Percentiles rank a stretch among this genome's conserved stretches.
Evolutionary conservation across 2,113 vertebrate genomes (phyloP).

Genomic region (Pelusios castaneus): DNA sequence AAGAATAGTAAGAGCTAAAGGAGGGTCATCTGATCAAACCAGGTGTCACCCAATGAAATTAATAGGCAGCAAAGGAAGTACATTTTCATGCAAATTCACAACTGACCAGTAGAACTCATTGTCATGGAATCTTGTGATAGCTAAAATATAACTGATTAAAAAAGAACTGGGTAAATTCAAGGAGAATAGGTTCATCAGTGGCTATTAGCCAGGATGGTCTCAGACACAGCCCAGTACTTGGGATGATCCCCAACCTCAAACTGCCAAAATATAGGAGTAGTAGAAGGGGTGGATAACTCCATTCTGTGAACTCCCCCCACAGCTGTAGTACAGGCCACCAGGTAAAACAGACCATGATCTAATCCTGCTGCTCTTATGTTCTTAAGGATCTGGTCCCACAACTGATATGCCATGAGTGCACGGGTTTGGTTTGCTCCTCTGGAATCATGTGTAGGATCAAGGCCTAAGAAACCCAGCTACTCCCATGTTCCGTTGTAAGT

Average conservation of each 20-base stretch:
- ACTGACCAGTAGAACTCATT: background rate
- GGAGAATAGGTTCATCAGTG: background rate
- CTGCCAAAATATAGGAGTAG: background rate
- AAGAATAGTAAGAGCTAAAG: background rate
- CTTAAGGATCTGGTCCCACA: background rate
- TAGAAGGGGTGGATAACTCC: background rate
- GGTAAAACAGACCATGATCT: background rate
- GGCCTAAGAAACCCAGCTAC: background rate
- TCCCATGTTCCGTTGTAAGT: background rate
- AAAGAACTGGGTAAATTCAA: background rate
- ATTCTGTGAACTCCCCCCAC: background rate
- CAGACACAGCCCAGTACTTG: background rate
- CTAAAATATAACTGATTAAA: background rate
- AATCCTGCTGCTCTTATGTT: background rate
- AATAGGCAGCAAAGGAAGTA: background rate
- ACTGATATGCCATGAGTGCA: background rate
- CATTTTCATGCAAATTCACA: background rate
- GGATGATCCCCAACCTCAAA: background rate
- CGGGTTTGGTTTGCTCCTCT: fast-evolving
- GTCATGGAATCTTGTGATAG: background rate
- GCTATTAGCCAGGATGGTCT: background rate
- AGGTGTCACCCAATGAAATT: background rate
- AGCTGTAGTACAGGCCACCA: background rate
- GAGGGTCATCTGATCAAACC: background rate
- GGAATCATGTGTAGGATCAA: background rate